Conservation (phyloP, 1,140 invertebrate genomes). For the Aethina tumida region DNA sequence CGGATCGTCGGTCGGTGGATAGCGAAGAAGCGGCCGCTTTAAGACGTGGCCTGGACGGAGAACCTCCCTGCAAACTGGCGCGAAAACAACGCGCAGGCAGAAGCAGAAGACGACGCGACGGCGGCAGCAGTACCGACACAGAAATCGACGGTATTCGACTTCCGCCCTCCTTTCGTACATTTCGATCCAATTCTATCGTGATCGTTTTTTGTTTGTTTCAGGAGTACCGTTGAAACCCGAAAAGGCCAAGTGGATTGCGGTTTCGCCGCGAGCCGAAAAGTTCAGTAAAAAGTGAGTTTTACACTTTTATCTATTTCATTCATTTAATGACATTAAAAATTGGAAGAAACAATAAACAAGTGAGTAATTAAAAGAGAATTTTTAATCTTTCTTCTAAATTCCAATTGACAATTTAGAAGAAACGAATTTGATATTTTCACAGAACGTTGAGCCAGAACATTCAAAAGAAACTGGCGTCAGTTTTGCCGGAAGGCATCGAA, state of each 20-base stretch:
- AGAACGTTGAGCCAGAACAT: too few species aligned
- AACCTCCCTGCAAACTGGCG: constrained; percentile 42
- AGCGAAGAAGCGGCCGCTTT: constrained; percentile 35
- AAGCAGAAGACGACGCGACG: constrained; percentile 19
- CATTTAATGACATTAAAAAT: too few species aligned
- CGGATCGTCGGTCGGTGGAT: constrained; percentile 37
- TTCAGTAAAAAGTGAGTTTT: constrained; percentile 23
- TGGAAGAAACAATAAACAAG: too few species aligned
- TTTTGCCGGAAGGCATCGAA: constrained; percentile 29
- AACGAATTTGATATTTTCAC: too few species aligned
- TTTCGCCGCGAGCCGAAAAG: constrained; percentile 15
- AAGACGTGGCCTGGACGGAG: constrained; percentile 36
- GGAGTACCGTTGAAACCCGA: constrained; percentile 21
- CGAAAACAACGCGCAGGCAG: constrained; percentile 28
- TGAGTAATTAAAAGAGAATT: too few species aligned
- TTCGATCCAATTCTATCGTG: too few species aligned
- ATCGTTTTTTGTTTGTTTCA: constrained; percentile 12
- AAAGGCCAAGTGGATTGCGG: constrained; percentile 19
- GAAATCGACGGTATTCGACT: constrained; percentile 31
- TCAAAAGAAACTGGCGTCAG: constrained; percentile 26
- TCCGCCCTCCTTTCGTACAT: too few species aligned
- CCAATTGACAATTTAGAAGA: too few species aligned
- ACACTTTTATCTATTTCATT: too few species aligned
- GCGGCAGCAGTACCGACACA: constrained; percentile 29
- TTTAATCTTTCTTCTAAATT: too few species aligned